Evolutionary conservation across 2,797 vertebrate species (phyloP), one percentile per base, ranked within the genome.

Genomic region (Numenius phaeopus): DNA sequence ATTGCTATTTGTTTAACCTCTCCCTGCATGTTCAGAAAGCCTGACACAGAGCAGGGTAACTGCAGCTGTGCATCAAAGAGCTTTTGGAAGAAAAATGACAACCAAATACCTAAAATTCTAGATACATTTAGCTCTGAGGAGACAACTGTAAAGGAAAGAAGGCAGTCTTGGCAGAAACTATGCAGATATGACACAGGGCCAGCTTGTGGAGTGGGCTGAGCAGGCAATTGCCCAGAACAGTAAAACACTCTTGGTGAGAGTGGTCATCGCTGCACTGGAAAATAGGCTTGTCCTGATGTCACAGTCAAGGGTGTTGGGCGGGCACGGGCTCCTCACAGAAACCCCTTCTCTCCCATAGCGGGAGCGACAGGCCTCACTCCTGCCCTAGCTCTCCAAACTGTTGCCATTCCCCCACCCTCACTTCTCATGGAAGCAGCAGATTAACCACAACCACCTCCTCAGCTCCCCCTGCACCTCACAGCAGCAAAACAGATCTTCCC

Each of bases 381-480:
- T 62, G 18, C 6, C 39, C 22, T 29, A 40, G 13, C 4, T 52
- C 14, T 69, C 81, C 29, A 65, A 90, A 39, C 5, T 6, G 2
- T 13, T 8, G 9, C 23, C 7, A 2, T 49, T 87, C 32, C n/a
- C 23, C 3, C 13, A 39, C 2, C 9, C 23, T 76, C 27, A 15
- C 7, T 70, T 71, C 66, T 52, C 4, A 10, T 6, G 18, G 61
- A 70, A 69, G 11, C 39, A 80, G 55, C 26, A 70, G 26, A 21
- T 65, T 42, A 57, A 72, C 6, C 7, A 11, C 2, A 47, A 3
- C 4, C 32, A 69, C 13, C 9, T 52, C 15, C 20, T 12, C 14
- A 37, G 14, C 39, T 61, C 26, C 5, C 26, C 10, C 11, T 0
- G 1, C 27, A 40, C 5, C 14, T 61, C 0, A 0, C 44, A 69